A percentile compares a stretch with the other conserved stretches of the same genome.
phyloP scores from a whole-genome alignment of 2,888 invertebrate species.

The Drosophila pseudotalamancana region DNA sequence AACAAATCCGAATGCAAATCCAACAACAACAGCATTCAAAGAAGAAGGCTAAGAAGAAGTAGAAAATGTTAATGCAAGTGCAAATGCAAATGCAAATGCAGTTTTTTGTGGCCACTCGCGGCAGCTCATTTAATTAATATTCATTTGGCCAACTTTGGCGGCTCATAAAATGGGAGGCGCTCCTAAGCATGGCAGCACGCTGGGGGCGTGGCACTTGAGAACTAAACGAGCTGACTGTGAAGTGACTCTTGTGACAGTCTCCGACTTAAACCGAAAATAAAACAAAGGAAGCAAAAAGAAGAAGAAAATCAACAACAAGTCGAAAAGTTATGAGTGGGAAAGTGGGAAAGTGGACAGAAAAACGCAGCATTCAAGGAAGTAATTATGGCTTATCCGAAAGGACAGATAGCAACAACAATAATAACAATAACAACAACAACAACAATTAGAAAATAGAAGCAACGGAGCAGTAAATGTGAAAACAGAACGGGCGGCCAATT shows the following conservation, averaged over 20 bases:
- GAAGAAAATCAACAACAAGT: slow-evolving; percentile 37
- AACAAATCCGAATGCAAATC: slow-evolving; percentile 54
- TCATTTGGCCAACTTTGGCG: slow-evolving; percentile 61
- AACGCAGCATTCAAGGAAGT: slow-evolving; percentile 81
- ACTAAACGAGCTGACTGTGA: slow-evolving; percentile 50
- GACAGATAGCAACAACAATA: slow-evolving; percentile 43
- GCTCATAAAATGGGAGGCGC: neutral
- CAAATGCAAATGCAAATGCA: slow-evolving; percentile 65
- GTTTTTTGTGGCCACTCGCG: slow-evolving; percentile 60
- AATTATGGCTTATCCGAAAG: slow-evolving; percentile 81
- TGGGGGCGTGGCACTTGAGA: slow-evolving; percentile 50
- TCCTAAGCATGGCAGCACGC: slow-evolving; percentile 8
- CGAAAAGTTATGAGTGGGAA: slow-evolving; percentile 29
- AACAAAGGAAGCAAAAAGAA: slow-evolving; percentile 18
- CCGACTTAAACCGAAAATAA: slow-evolving; percentile 50
- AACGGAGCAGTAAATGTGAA: slow-evolving; percentile 15
- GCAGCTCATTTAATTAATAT: slow-evolving; percentile 77
- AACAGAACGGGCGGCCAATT: slow-evolving; percentile 28
- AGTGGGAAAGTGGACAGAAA: slow-evolving; percentile 38
- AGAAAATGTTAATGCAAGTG: slow-evolving; percentile 41
- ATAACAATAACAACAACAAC: slow-evolving; percentile 5
- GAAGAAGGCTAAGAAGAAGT: slow-evolving; percentile 30
- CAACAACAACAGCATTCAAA: slow-evolving; percentile 24
- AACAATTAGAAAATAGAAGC: neutral
- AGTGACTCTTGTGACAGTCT: slow-evolving; percentile 71